These are phyloP conservation scores for Simalia tracyae DNA, from an alignment of 2,797 vertebrate genomes.

Conservation along the genomic window DNA sequence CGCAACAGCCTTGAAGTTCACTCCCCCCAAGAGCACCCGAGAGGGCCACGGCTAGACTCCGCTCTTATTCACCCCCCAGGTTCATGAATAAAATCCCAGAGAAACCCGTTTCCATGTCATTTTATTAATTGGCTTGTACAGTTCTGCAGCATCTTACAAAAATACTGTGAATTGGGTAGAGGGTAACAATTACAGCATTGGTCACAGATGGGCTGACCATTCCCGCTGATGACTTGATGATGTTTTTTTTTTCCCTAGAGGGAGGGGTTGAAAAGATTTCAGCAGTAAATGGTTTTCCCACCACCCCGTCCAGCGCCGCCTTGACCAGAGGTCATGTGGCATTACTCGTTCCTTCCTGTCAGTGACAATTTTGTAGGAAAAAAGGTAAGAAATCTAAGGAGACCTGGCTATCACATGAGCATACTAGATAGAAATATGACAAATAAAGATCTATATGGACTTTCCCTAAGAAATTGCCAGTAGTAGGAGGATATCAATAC, in stretches of 20 bases:
- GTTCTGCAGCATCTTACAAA: constrained; percentile 71
- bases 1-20: neutral
- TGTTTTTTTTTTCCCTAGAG: neutral
- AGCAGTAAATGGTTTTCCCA: neutral
- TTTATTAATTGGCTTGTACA: constrained; percentile 66
- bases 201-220: neutral
- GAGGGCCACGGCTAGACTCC: neutral
- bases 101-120: constrained; percentile 54
- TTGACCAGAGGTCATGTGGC: neutral
- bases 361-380: too few relatives aligned
- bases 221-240: neutral
- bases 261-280: neutral
- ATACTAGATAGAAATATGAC: neutral
- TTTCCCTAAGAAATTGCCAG: neutral
- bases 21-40: neutral
- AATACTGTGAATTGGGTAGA: constrained; percentile 36
- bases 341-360: neutral
- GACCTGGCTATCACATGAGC: neutral
- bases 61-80: neutral
- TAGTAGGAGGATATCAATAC: neutral
- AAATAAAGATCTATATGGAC: neutral
- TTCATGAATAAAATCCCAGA: constrained; percentile 13
- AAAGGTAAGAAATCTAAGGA: neutral
- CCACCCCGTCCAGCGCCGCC: neutral
- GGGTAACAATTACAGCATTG: neutral